Evolutionary conservation across 2,797 vertebrate species (phyloP).

Genomic region (Halcyon leucocephala): DNA sequence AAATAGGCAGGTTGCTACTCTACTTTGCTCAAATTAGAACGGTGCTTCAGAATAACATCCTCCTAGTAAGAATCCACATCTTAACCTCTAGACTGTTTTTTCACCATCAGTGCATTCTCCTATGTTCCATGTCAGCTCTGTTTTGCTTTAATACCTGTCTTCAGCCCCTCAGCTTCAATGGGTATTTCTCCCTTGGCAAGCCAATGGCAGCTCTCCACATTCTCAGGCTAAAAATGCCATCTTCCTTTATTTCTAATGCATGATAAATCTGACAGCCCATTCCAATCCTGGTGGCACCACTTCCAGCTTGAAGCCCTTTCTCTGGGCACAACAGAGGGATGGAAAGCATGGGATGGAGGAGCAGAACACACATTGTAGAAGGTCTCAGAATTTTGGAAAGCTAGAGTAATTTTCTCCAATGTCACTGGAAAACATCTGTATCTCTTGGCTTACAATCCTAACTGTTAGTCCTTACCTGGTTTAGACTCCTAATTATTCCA

Average conservation of each 20-base stretch:
- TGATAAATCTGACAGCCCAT: not conserved
- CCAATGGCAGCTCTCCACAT: not conserved
- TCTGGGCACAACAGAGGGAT: not conserved
- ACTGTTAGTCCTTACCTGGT: not conserved
- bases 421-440: not conserved
- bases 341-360: not conserved
- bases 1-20: not conserved
- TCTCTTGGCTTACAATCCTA: not conserved
- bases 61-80: not conserved
- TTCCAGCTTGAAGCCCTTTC: not conserved
- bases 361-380: not conserved
- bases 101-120: not conserved
- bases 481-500: not conserved
- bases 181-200: not conserved
- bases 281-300: not conserved
- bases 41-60: not conserved
- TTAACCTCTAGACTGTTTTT: not conserved
- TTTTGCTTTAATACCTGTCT: not conserved
- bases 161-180: not conserved
- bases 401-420: not conserved
- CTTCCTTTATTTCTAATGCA: not conserved
- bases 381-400: not conserved
- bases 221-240: not conserved
- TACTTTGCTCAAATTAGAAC: not conserved
- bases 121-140: fast-evolving